Percentiles rank a stretch among this genome's conserved stretches.
These are phyloP conservation scores for Amphiura filiformis DNA, from an alignment of 35 echinoderm and acorn worm genomes.

Conservation along the genomic window DNA sequence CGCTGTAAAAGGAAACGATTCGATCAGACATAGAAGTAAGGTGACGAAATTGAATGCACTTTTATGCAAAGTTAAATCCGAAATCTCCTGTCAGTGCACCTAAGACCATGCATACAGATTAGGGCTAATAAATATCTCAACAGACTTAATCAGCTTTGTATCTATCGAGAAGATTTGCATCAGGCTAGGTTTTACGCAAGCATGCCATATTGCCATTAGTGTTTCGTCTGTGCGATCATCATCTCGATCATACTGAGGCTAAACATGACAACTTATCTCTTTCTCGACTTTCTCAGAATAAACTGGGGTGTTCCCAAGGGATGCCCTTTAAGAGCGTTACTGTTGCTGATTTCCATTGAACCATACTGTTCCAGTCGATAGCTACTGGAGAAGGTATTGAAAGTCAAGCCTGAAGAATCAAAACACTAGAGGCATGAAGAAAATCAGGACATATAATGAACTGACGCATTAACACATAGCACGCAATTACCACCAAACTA, in stretches of 20 bases:
- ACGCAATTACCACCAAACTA: background rate
- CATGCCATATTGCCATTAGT: no score
- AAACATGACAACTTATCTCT: background rate
- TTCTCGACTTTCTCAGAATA: constrained; percentile 1
- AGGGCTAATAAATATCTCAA: no score
- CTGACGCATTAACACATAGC: background rate
- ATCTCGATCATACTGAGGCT: background rate
- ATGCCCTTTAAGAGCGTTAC: background rate
- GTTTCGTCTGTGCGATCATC: background rate
- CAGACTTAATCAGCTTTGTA: no score
- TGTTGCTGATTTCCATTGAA: background rate
- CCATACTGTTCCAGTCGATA: background rate
- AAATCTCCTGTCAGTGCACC: no score
- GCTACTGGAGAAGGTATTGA: background rate
- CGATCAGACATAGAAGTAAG: no score
- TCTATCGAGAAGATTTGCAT: no score
- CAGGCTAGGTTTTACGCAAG: no score
- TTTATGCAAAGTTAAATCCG: no score
- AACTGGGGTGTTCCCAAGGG: background rate
- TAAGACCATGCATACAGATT: no score
- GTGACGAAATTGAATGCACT: no score
- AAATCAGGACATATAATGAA: background rate
- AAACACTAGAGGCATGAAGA: background rate
- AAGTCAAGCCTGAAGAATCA: background rate
- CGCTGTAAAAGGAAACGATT: no score